Base-by-base conservation (phyloP, 2,797 vertebrate species). In the Oreonectes daqikongensis region DNA sequence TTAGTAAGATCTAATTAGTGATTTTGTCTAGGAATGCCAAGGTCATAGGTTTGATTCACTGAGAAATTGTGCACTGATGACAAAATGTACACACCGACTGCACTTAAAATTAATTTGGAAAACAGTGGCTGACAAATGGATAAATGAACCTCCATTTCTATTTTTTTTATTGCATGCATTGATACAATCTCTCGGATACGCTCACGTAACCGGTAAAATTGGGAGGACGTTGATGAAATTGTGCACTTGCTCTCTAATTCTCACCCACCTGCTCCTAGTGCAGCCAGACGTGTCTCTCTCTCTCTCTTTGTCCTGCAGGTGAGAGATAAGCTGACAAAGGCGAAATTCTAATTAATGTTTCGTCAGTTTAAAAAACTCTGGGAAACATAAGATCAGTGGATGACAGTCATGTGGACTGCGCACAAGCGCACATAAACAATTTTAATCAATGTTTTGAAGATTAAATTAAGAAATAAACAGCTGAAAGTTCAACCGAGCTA, bases 391-490 rank as follows among this genome's bases (percentile, higher is more conserved):
- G 82, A 83, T 84, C 53, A 73, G 55, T 64, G 55, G 72, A 71
- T 57, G 28, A 68, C n/a, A 69, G 79, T 64, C 46, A 77, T 75
- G 76, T 48, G 48, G 74, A 84, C 68, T 69, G 68, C 26, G 15
- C 17, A 74, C 61, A 78, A 35, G 30, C 69, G 30, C 69, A 50
- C 73, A 78, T 30, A 82, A 84, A 79, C 77, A 68, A 81, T 75
- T 79, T 85, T 86, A 89, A 86, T 87, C 87, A 82, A 85, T 84
- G 84, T 87, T 79, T 75, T 35, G 73, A 72, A 85, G 77, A 90
- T 87, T 86, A 81, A 87, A 87, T 86, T 83, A 85, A 83, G 77
- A 79, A 85, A 83, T 81, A 89, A 84, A 88, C 68, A 71, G 75
- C 76, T 79, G 32, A 46, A 69, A 81, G 79, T 87, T 89, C 85